These are phyloP conservation scores for Helicoverpa zea DNA, from an alignment of 1,140 invertebrate genomes.

Conservation along the genomic window DNA sequence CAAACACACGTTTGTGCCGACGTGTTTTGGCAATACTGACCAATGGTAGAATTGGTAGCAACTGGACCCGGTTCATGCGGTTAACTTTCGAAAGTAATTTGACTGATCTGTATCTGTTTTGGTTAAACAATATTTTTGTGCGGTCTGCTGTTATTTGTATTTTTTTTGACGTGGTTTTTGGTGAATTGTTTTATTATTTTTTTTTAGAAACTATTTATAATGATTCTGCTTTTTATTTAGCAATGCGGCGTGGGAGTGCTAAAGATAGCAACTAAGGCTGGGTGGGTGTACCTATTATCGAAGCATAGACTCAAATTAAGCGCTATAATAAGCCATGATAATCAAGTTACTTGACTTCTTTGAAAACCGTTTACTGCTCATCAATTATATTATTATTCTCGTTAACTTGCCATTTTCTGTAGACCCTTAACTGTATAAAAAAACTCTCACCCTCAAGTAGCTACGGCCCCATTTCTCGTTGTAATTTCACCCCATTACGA, in stretches of 20 bases:
- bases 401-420: neutral
- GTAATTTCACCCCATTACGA: slow-evolving; percentile 21
- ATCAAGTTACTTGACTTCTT: too few species aligned
- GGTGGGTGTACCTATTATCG: too few species aligned
- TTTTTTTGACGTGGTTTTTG: neutral
- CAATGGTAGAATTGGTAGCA: neutral
- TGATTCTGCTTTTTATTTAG: too few species aligned
- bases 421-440: neutral
- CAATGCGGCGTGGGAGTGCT: too few species aligned
- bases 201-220: too few species aligned
- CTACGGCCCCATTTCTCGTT: neutral
- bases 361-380: too few species aligned
- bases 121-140: slow-evolving; percentile 2
- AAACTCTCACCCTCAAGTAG: neutral
- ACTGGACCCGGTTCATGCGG: neutral
- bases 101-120: slow-evolving; percentile 4
- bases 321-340: too few species aligned
- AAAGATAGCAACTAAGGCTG: too few species aligned
- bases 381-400: too few species aligned
- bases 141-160: neutral
- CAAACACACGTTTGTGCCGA: slow-evolving; percentile 25
- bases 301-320: too few species aligned
- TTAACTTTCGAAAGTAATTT: slow-evolving; percentile 21
- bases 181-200: neutral
- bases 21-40: slow-evolving; percentile 43